Evolutionary conservation across 2,888 invertebrate genomes (phyloP), one percentile per base, ranked within the genome.

Genomic region (Parascotia fuliginaria): DNA sequence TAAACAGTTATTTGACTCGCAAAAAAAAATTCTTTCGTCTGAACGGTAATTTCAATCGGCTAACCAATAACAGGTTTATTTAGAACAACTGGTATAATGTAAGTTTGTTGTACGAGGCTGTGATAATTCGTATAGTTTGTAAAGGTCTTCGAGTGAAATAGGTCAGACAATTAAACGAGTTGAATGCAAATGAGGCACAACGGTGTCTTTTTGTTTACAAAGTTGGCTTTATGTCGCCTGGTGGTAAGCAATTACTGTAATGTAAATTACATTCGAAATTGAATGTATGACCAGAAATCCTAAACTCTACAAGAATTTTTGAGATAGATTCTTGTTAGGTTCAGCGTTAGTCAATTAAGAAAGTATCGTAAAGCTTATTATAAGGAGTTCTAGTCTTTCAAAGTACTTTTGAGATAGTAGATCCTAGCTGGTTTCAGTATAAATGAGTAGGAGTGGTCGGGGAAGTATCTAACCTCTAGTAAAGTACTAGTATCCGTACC

Each of bases 81-180:
- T 57, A 57, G 55, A 13, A 65, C 62, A 48, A 51, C 46, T 48
- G 48, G 32, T 65, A 42, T 42, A 43, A 52, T 49, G 51, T 53
- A 51, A 61, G 52, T 63, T 56, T 50, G 61, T 58, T 63, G 63
- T 55, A 43, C 57, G 36, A 55, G 46, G 55, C 54, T 58, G 59
- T 55, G 57, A 59, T 62, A 62, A 69, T 55, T 60, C 12, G 42
- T 44, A 60, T 58, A 52, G 57, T 64, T 66, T 55, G 49, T 64
- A 60, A 70, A 69, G 66, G 60, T 64, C 59, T 55, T 33, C 42
- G 9, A 28, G 12, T 37, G n/a, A 73, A 69, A 71, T 75, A 52
- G 73, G 75, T 66, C 70, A 74, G 54, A 64, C 56, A 66, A 68
- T 60, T 59, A 58, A 58, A 60, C 55, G 49, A 54, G 47, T 52